These are phyloP conservation scores for Drosophila lowei DNA, from an alignment of 1,140 invertebrate genomes.

Conservation along the genomic window DNA sequence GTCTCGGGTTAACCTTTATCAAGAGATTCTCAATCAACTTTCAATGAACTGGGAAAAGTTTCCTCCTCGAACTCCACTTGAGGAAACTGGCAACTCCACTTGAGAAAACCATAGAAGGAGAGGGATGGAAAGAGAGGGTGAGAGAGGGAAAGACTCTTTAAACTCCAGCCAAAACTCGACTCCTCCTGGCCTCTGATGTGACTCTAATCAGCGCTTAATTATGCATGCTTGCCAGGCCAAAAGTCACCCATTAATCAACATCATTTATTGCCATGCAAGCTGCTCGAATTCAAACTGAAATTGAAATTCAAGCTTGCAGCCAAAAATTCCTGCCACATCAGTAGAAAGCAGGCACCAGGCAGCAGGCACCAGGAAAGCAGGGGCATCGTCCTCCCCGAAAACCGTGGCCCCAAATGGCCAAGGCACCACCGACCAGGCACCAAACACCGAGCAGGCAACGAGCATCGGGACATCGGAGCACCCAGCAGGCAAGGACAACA, in stretches of 20 bases:
- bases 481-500: conserved; percentile 32
- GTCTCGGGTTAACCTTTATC: no score
- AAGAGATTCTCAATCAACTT: no score
- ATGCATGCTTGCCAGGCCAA: conserved; percentile 50
- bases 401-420: conserved; percentile 48
- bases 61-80: no score
- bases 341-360: background rate
- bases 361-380: background rate
- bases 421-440: conserved; percentile 14
- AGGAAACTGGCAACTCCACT: no score
- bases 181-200: conserved; percentile 1
- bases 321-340: background rate
- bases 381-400: conserved; percentile 3
- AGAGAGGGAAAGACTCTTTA: background rate
- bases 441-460: background rate
- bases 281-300: conserved; percentile 59
- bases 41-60: no score
- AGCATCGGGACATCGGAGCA: background rate
- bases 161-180: conserved; percentile 12
- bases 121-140: no score
- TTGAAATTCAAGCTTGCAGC: conserved; percentile 49
- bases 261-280: conserved; percentile 60
- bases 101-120: no score
- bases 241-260: conserved; percentile 59
- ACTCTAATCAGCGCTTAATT: conserved; percentile 67